Base-by-base conservation (phyloP, 2,113 vertebrate species). In the Cynoglossus semilaevis region DNA sequence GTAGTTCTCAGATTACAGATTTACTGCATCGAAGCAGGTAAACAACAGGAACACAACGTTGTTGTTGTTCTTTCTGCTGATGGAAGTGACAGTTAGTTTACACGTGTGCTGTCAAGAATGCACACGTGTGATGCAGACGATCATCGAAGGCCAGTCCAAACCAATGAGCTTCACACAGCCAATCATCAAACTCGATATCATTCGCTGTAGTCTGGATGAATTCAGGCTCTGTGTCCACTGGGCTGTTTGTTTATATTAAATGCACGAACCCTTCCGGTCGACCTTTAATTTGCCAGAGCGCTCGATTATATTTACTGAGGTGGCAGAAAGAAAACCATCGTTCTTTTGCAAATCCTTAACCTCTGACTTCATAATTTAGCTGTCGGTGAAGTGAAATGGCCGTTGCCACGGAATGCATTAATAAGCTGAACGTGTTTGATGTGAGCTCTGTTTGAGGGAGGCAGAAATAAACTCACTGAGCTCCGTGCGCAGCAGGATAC, bases 111-210 rank as follows among this genome's bases (percentile, higher is more conserved):
- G 52, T 63, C 69, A 63, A 59, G 50, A 53, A 16, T 15, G 29
- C 51, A 60, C 65, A 74, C 59, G 50, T 8, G 7, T 58, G 53
- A 69, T 73, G 74, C 74, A 67, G 68, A 73, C 48, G 67, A 78
- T 77, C 49, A 61, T 61, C 3, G 34, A 45, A 51, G 41, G 45
- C 36, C 14, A 1, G 63, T 64, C 54, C 4, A 35, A 45, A 1
- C n/a, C 50, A 72, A 65, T 64, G 38, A 79, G 36, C 52, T 3
- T 66, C 70, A 58, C 37, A 66, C 67, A 51, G 63, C 54, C 50
- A 52, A 48, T 59, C 29, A 35, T 60, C 73, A 47, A 35, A 37
- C 29, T 57, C 48, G 64, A 50, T 42, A 67, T 48, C 18, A 36
- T 15, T 18, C 9, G 19, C 17, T 9, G 9, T 52, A 34, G 48